Base-by-base conservation (phyloP, 2,888 invertebrate species). In the Frankliniella fusca region DNA sequence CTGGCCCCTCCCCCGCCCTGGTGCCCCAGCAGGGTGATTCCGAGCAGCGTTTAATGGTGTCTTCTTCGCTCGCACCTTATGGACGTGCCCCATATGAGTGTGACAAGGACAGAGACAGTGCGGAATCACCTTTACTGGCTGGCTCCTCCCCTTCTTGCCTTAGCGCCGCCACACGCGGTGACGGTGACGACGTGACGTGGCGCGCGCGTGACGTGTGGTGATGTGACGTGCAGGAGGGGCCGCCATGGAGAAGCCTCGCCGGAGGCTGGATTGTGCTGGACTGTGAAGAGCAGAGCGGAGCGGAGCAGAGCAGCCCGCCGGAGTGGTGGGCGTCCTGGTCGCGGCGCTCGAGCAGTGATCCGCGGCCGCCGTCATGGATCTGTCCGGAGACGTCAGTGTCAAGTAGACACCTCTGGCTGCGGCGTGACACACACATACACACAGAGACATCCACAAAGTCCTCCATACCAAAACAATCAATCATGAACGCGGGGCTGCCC, bases 341-440 rank as follows among this genome's bases (percentile, higher is more conserved):
- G 10, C 70, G 23, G 27, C 70, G 27, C 11, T 0, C 70, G 20
- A 54, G 54, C 20, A 20, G 5, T 20, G 54, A 7, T 54, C 70
- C 20, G 70, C 70, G 9, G 70, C 70, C 70, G 11, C 70, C 70
- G 12, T 27, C 70, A 76, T 76, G 70, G 70, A 76, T 23, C 27
- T 76, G 70, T 76, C 70, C 70, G 70, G 70, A 76, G 70, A 76
- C 27, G 70, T 76, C 70, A 76, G 70, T 76, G 70, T 76, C 70
- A 76, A 76, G 70, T 27, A 27, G 27, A 38, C 38, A 38, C 38
- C 38, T 38, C 38, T 38, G 38, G 61, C 70, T 11, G 11, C 70
- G 23, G 23, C 70, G 38, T 5, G 27, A 76, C 70, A 76, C 23
- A 61, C 61, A 61, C 61, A 11, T 1, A 18, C 70, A 76, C 23